phyloP scores from a whole-genome alignment of 2,113 vertebrate genomes.

The Monarcha castaneiventris region DNA sequence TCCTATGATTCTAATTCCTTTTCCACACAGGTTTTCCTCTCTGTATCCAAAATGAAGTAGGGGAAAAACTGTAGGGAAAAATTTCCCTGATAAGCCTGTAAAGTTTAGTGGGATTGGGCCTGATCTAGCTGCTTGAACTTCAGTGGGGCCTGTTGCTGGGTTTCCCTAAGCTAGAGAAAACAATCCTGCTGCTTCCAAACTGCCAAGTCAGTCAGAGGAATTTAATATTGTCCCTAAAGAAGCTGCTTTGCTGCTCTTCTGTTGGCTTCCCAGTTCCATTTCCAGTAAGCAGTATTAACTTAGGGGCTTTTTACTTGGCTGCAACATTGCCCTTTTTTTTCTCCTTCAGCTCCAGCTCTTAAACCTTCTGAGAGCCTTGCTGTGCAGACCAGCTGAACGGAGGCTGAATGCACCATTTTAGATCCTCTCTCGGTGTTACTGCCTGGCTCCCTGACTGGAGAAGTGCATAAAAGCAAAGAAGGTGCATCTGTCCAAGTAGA shows the following conservation, averaged over 20 bases:
- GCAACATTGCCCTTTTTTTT: not conserved
- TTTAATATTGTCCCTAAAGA: not conserved
- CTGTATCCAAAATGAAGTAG: not conserved
- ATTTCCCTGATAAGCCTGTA: not conserved
- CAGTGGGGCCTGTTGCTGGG: not conserved
- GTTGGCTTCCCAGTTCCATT: not conserved
- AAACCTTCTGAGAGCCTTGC: not conserved
- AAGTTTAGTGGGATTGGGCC: not conserved
- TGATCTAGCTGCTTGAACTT: not conserved
- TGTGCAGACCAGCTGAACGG: not conserved
- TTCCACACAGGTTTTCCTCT: not conserved
- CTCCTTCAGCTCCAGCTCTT: not conserved
- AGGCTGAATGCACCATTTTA: not conserved
- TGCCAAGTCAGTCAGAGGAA: not conserved
- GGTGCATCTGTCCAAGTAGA: not conserved
- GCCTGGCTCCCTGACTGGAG: not conserved
- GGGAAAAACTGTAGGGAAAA: not conserved
- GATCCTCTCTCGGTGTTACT: not conserved
- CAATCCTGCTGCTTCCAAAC: not conserved
- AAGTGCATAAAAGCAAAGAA: not conserved
- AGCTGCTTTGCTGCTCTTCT: not conserved
- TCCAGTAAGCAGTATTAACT: not conserved
- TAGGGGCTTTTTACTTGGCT: not conserved
- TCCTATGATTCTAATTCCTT: not conserved
- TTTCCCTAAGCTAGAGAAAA: not conserved